Percentiles rank a stretch among this genome's conserved stretches.
These are phyloP conservation scores for Takifugu ocellatus DNA, from an alignment of 2,797 vertebrate species.

Conservation along the genomic window DNA sequence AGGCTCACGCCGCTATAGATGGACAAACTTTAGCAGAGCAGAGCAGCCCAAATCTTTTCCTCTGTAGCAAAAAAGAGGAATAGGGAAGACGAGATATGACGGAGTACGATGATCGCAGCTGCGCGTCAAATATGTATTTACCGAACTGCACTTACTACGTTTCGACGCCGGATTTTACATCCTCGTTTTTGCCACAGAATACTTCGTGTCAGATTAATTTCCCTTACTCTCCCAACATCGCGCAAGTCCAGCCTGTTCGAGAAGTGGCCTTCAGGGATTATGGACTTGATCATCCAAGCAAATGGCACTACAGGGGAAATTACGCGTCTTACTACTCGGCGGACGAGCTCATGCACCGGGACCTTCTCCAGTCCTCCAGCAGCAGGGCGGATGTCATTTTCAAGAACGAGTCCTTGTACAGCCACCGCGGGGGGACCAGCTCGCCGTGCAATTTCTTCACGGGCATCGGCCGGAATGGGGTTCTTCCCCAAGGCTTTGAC, in stretches of 20 bases:
- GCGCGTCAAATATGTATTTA: conserved; percentile 96
- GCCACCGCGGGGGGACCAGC: conserved; percentile 79
- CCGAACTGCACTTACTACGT: conserved; percentile 97
- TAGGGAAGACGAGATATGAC: conserved; percentile 88
- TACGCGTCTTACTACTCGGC: conserved; percentile 94
- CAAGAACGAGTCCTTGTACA: conserved; percentile 87
- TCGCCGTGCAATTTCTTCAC: conserved; percentile 87
- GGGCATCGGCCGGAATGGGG: conserved; percentile 90
- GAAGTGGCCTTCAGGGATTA: conserved; percentile 98
- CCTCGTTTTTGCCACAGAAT: conserved; percentile 93
- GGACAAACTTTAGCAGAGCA: conserved; percentile 92
- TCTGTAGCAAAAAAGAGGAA: conserved; percentile 69
- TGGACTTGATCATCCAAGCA: conserved; percentile 91
- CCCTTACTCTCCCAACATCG: conserved; percentile 92
- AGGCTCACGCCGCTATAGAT: conserved; percentile 91
- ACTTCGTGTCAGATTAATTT: conserved; percentile 97
- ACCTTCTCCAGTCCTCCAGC: conserved; percentile 88
- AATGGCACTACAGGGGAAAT: conserved; percentile 95
- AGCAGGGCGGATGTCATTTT: conserved; percentile 90
- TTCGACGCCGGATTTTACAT: conserved; percentile 93
- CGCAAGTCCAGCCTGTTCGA: conserved; percentile 93
- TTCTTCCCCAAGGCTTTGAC: conserved; percentile 96
- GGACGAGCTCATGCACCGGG: conserved; percentile 95
- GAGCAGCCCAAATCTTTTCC: conserved; percentile 69
- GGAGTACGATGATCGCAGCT: conserved; percentile 96